Conservation (phyloP, 2,113 vertebrate species). For the Hipposideros armiger region DNA sequence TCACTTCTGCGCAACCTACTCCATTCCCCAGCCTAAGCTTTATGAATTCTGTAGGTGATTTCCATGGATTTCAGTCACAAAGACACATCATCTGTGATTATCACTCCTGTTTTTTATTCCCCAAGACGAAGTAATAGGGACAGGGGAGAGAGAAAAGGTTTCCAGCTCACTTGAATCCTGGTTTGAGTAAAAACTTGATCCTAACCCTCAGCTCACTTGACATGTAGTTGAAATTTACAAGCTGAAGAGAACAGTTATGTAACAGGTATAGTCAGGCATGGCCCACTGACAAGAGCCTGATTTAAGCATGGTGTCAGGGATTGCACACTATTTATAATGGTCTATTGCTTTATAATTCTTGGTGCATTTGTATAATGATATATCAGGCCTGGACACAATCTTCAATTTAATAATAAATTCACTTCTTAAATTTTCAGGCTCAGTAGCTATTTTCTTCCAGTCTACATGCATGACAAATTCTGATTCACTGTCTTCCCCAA, state of each 20-base stretch:
- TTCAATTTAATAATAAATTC: conserved; percentile 81
- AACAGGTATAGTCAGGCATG: conserved; percentile 74
- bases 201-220: conserved; percentile 57
- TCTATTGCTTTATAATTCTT: conserved; percentile 72
- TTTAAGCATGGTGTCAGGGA: conserved; percentile 76
- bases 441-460: conserved; percentile 70
- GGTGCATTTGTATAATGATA: conserved; percentile 77
- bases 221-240: conserved; percentile 16
- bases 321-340: conserved; percentile 74
- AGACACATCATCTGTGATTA: not conserved
- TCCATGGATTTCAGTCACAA: not conserved
- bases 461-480: conserved; percentile 74
- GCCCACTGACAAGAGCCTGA: conserved; percentile 73
- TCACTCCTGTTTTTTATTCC: not conserved
- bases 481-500: conserved; percentile 77
- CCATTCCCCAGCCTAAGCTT: not conserved
- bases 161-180: conserved; percentile 15
- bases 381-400: conserved; percentile 70
- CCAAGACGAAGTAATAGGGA: not conserved
- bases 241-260: conserved; percentile 51
- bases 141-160: not conserved
- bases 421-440: conserved; percentile 76
- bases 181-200: conserved; percentile 38
- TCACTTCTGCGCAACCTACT: not conserved
- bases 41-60: not conserved